Conservation (phyloP, 2,888 invertebrate species). For the Drosophila paracracens region DNA sequence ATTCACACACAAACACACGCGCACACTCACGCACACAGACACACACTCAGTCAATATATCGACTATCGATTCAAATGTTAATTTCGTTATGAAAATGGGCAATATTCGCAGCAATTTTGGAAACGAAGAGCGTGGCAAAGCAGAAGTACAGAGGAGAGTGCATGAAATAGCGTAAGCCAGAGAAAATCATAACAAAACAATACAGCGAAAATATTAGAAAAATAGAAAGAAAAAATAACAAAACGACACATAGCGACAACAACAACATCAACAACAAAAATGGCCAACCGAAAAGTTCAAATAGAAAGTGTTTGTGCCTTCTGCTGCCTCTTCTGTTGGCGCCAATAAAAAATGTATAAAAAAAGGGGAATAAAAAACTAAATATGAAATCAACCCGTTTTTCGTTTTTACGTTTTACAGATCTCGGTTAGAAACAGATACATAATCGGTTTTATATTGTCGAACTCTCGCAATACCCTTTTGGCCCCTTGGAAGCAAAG, state of each 20-base stretch:
- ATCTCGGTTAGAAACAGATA: conserved; percentile 23
- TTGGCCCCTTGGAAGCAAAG: conserved; percentile 19
- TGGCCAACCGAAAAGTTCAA: conserved; percentile 29
- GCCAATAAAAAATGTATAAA: conserved; percentile 32
- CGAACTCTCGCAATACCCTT: conserved; percentile 11
- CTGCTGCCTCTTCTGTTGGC: conserved; percentile 16
- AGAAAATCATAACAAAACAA: conserved; percentile 59
- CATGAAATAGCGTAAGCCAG: conserved; percentile 37
- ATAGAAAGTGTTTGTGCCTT: conserved; percentile 55
- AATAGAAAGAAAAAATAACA: conserved; percentile 21
- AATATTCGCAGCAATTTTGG: conserved; percentile 55
- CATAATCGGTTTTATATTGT: conserved; percentile 14
- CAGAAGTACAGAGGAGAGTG: conserved; percentile 52
- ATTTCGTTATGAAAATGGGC: conserved; percentile 65
- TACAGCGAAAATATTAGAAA: conserved; percentile 7
- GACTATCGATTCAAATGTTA: conserved; percentile 70
- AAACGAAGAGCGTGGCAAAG: conserved; percentile 40
- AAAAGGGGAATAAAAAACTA: background rate
- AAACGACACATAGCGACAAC: conserved; percentile 26
- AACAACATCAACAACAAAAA: conserved; percentile 36
- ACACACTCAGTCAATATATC: conserved; percentile 44
- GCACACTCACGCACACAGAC: background rate
- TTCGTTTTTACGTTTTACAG: conserved; percentile 5
- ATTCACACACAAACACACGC: conserved; percentile 8
- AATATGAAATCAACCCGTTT: no score